Evolutionary conservation across 1,140 invertebrate genomes (phyloP), one percentile per base, ranked within the genome.

Genomic region (Aporrectodea caliginosa): DNA sequence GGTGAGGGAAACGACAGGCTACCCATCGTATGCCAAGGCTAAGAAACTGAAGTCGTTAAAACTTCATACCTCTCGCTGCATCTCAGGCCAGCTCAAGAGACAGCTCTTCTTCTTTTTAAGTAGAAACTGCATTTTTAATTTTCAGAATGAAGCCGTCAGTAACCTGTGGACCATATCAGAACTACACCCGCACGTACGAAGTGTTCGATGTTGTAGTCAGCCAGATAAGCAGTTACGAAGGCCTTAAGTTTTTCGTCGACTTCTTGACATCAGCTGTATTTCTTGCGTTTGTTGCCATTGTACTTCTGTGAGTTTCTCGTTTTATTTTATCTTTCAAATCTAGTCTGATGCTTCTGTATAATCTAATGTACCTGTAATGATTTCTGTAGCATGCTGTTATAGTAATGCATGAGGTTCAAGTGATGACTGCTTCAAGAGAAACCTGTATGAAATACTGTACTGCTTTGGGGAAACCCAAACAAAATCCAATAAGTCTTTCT

Each of bases 211-310:
- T 82, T 16, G 58, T 85, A 29, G 71, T 85, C 1, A 69, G 79
- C 2, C 30, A 70, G 1, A 84, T 83, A 82, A 79, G 83, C 77
- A 68, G 77, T 1, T 35, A 82, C 34, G 27, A 72, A 16, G 75
- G 73, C 32, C 58, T 85, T 14, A 77, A 77, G 1, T 69, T 80
- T 16, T 82, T 84, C 68, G 78, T 85, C 14, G 69, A 79, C 12
- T 82, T 86, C 69, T 81, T 86, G 43, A 78, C 81, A 14, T 85
- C 84, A 1, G 82, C 83, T 22, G 85, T 84, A 1, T 85, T 84
- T 75, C 80, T 86, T 35, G 79, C 82, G 27, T 82, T 77, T 35
- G n/a, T 82, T 33, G 76, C 85, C 16, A 79, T 85, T 14, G 33
- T 83, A n/a, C 77, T 86, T 29, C 78, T 82, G 85, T 86, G 82